These are phyloP conservation scores for Drosophila stalkeri DNA, from an alignment of 2,888 invertebrate genomes.

Conservation along the genomic window DNA sequence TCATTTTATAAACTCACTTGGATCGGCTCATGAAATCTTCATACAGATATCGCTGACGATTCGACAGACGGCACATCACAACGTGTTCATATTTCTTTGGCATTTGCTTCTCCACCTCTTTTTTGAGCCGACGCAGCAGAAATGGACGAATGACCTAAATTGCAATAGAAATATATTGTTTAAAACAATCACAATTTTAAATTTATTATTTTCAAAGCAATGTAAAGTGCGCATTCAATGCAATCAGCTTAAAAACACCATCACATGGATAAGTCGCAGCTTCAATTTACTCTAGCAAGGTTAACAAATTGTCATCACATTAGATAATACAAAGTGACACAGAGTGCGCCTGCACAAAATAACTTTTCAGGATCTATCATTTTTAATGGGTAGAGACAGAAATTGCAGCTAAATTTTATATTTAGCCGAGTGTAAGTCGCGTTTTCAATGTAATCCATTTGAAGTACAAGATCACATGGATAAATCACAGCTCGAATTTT, in stretches of 20 bases:
- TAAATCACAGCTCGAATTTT: slow-evolving; percentile 1
- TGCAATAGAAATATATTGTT: neutral
- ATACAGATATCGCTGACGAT: slow-evolving; percentile 97
- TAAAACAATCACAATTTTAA: neutral
- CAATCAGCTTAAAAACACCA: slow-evolving; percentile 21
- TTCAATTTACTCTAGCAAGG: slow-evolving; percentile 63
- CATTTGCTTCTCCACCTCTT: slow-evolving; percentile 98
- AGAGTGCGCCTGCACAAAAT: slow-evolving; percentile 66
- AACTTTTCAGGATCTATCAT: neutral
- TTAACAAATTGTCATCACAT: slow-evolving; percentile 73
- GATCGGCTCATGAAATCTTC: slow-evolving; percentile 99
- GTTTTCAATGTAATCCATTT: slow-evolving; percentile 9
- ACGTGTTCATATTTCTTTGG: slow-evolving; percentile 98
- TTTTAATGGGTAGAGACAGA: neutral
- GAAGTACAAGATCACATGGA: neutral
- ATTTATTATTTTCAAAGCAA: neutral
- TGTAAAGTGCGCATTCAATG: slow-evolving; percentile 69
- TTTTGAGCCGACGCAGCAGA: slow-evolving; percentile 95
- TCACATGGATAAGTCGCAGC: slow-evolving; percentile 69
- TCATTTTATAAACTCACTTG: slow-evolving; percentile 88
- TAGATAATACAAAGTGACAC: slow-evolving; percentile 60
- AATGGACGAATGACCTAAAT: slow-evolving; percentile 95
- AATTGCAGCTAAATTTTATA: neutral
- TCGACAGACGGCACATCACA: slow-evolving; percentile 96
- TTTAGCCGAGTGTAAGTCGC: neutral